Percentiles rank a stretch among this genome's conserved stretches.
Conservation (phyloP, 2,797 vertebrate genomes). For the Anas capensis region DNA sequence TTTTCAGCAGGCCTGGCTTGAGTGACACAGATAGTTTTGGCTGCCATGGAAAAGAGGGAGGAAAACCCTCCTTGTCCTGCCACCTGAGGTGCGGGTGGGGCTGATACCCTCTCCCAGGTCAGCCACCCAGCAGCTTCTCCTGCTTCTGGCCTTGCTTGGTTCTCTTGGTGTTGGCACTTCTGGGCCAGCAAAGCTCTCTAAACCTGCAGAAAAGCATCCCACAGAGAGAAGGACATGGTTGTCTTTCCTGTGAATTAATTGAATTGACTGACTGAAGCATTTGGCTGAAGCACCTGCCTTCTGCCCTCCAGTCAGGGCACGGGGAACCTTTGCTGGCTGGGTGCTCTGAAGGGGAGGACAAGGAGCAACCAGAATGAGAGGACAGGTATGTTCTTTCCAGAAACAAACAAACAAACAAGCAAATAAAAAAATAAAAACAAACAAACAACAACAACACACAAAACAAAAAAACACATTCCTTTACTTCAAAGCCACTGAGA, state of each 20-base stretch:
- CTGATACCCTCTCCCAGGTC: neutral
- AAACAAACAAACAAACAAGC: too few relatives aligned
- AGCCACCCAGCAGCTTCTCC: neutral
- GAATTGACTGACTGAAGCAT: neutral
- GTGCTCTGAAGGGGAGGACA: neutral
- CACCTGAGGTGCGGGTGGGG: neutral
- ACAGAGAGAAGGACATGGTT: neutral
- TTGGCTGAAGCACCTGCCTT: neutral
- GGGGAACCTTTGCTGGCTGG: neutral
- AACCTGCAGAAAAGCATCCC: neutral
- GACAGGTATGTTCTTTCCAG: neutral
- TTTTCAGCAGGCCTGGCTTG: neutral
- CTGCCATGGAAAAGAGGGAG: neutral
- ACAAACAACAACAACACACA: too few relatives aligned
- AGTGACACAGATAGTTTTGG: neutral
- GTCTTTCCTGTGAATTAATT: accelerated
- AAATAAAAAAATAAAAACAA: too few relatives aligned
- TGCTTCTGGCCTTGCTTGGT: neutral
- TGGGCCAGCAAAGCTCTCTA: neutral
- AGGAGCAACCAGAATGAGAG: neutral
- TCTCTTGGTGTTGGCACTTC: accelerated
- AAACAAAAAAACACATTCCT: too few relatives aligned
- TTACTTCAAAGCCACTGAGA: neutral
- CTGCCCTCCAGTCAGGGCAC: neutral
- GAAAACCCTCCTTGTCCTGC: neutral